Base-by-base conservation (phyloP, 2,113 vertebrate genomes). In the Nestor notabilis region DNA sequence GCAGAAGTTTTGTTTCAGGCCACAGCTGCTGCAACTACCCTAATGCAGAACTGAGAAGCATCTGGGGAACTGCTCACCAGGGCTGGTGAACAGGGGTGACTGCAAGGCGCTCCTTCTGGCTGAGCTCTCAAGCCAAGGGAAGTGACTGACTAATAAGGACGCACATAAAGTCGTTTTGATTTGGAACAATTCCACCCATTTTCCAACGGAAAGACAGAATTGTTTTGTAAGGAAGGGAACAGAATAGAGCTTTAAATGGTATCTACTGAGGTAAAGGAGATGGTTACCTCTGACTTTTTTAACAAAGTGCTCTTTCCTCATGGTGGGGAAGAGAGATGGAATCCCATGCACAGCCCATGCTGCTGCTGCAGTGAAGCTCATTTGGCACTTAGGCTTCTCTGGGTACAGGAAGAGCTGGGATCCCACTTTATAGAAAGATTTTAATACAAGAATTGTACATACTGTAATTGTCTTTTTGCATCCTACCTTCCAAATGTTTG, bases 291-390 rank as follows among this genome's bases (percentile, higher is more conserved):
- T 50, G 23, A 47, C 25, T 71, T 93, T 75, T 20, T 68, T 27
- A 46, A 61, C 17, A 28, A 71, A 68, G 33, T 44, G 29, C 17
- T 25, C 28, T 78, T 60, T 74, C 31, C 13, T 27, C 14, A 1
- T 1, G 24, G 24, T 39, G 61, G 65, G 72, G 64, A 66, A 58
- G 28, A 72, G n/a, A 44, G 17, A 61, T 17, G 68, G 87, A 83
- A 35, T 27, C 49, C 66, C 31, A 4, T 0, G 1, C 5, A 1
- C 0, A 4, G 50, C 29, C n/a, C 39, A 46, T 50, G 71, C 50
- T 86, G 89, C 70, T 61, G 75, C 84, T 86, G 76, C 72, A 64
- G 60, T 18, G 64, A 69, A 35, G 27, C 33, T 68, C 92, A 50
- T 46, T 8, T 35, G 49, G 11, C n/a, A 15, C 25, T 60, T 50